Evolutionary conservation across 2,113 vertebrate genomes (phyloP).

Genomic region (Herpetotheres cachinnans): DNA sequence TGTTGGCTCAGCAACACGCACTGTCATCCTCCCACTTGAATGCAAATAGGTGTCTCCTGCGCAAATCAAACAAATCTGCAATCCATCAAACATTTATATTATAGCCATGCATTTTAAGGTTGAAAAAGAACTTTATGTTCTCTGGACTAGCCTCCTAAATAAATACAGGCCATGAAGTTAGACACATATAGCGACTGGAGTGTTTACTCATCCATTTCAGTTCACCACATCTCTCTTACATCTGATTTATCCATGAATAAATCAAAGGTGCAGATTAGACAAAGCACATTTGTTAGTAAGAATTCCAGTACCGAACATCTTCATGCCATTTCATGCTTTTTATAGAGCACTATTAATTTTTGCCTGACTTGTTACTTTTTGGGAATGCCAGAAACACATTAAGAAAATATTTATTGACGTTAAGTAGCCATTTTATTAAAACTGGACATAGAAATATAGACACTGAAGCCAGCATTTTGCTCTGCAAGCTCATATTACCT

Average conservation of each 20-base stretch:
- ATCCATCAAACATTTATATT: background rate
- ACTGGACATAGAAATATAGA: background rate
- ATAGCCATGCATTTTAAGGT: background rate
- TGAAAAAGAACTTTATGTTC: background rate
- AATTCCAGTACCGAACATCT: background rate
- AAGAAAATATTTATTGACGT: background rate
- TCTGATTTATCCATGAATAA: background rate
- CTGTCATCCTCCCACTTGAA: background rate
- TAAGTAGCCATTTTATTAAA: conserved; percentile 4
- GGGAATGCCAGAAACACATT: background rate
- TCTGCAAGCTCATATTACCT: background rate
- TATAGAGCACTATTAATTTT: background rate
- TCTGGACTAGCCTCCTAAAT: background rate
- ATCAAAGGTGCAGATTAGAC: background rate
- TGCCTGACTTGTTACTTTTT: background rate
- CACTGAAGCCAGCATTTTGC: background rate
- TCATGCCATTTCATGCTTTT: background rate
- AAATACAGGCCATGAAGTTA: background rate
- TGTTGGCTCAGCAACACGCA: background rate
- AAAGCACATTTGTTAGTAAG: background rate
- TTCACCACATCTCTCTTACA: background rate
- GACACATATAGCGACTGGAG: fast-evolving
- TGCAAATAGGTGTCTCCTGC: background rate
- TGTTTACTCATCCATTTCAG: background rate
- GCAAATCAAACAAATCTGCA: background rate